phyloP scores from a whole-genome alignment of 2,113 vertebrate genomes.

The Hydrochoerus hydrochaeris region DNA sequence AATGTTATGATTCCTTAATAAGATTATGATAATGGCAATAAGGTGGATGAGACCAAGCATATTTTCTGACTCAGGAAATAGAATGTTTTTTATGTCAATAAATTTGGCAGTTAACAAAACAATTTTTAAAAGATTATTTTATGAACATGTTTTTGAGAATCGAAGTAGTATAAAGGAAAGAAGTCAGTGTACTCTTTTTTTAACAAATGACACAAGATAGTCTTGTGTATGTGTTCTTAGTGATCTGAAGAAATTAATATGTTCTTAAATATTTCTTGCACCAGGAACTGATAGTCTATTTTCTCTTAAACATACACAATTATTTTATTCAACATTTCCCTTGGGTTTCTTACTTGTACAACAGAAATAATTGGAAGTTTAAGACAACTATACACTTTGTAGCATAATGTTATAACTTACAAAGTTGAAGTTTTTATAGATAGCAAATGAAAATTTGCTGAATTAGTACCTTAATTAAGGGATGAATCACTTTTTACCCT shows the following conservation, averaged over 20 bases:
- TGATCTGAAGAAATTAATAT: neutral
- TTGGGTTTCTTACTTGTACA: neutral
- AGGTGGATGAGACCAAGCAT: neutral
- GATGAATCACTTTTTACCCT: neutral
- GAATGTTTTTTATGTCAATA: neutral
- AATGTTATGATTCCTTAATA: neutral
- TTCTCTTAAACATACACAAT: neutral
- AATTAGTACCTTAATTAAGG: conserved; percentile 14
- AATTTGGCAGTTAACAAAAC: neutral
- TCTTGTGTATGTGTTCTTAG: neutral
- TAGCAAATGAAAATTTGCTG: conserved; percentile 45
- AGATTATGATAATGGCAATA: neutral
- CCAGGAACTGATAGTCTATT: neutral
- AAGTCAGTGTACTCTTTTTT: neutral
- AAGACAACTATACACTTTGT: neutral
- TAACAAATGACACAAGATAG: neutral
- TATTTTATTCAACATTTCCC: neutral
- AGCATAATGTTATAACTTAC: neutral
- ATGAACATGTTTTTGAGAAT: neutral
- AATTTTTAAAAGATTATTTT: neutral
- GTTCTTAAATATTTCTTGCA: neutral
- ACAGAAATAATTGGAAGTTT: conserved; percentile 37
- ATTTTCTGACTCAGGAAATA: neutral
- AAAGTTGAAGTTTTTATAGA: neutral
- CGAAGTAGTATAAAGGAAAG: neutral